Evolutionary conservation across 2,888 invertebrate species (phyloP).

Genomic region (Quadriops clusia): DNA sequence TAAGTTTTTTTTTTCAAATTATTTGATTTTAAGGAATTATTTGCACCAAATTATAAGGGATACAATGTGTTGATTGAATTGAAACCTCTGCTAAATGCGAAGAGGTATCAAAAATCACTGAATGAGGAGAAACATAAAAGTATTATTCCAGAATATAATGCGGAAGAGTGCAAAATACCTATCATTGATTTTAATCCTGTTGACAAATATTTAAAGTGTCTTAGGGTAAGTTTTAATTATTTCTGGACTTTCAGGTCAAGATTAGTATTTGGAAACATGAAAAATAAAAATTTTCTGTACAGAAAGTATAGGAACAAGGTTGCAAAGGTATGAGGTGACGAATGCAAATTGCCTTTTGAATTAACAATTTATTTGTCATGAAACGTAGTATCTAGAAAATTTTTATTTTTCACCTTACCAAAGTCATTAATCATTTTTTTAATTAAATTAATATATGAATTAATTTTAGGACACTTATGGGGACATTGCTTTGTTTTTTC

Average conservation of each 20-base stretch:
- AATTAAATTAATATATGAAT: slow-evolving; percentile 6
- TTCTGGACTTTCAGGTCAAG: slow-evolving; percentile 1
- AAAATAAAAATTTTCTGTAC: too few species aligned
- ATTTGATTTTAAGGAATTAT: slow-evolving; percentile 31
- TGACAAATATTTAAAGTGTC: slow-evolving; percentile 53
- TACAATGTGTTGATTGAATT: slow-evolving; percentile 70
- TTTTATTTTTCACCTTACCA: neutral
- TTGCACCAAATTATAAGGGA: slow-evolving; percentile 51
- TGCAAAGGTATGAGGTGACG: too few species aligned
- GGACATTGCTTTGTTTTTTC: slow-evolving; percentile 77
- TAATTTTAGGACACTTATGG: slow-evolving; percentile 52
- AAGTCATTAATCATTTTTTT: slow-evolving; percentile 3
- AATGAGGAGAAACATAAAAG: slow-evolving; percentile 5
- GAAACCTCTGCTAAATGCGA: slow-evolving; percentile 35
- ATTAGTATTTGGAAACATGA: too few species aligned
- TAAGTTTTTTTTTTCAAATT: slow-evolving; percentile 3
- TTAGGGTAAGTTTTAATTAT: slow-evolving; percentile 48
- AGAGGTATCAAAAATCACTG: slow-evolving; percentile 34
- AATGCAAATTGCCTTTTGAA: too few species aligned
- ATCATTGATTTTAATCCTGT: slow-evolving; percentile 69
- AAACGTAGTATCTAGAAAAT: slow-evolving; percentile 1
- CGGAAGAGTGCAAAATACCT: slow-evolving; percentile 44
- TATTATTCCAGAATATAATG: slow-evolving; percentile 4
- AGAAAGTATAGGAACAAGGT: too few species aligned
- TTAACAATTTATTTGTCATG: too few species aligned